Conservation (phyloP, 1,140 invertebrate genomes). For the Periplaneta americana region DNA sequence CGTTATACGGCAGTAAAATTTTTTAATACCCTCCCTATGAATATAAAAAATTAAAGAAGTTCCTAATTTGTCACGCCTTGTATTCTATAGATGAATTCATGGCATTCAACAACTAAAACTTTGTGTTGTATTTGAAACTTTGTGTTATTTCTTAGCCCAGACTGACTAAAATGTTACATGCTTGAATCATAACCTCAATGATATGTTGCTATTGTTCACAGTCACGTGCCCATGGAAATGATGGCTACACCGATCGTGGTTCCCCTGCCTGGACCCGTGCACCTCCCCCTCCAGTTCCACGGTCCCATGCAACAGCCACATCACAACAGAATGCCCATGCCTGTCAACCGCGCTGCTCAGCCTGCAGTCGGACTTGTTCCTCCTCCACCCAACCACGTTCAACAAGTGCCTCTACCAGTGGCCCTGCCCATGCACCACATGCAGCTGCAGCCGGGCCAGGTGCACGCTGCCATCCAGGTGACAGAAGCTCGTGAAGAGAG, state of each 20-base stretch:
- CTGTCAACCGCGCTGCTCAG: slow-evolving; percentile 3
- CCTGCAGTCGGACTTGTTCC: neutral
- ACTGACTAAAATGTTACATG: no score
- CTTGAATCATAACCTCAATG: neutral
- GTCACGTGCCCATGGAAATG: slow-evolving; percentile 51
- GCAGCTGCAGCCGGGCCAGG: slow-evolving; percentile 2
- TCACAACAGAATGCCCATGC: slow-evolving; percentile 32
- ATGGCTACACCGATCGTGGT: slow-evolving; percentile 41
- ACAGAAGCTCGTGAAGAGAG: slow-evolving; percentile 65
- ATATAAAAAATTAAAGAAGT: no score
- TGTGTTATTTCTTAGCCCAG: no score
- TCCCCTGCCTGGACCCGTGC: slow-evolving; percentile 36
- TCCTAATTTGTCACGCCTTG: no score
- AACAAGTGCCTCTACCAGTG: neutral
- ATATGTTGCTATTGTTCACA: slow-evolving; percentile 28
- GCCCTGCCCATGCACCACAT: neutral
- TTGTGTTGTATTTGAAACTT: no score
- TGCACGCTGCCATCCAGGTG: slow-evolving; percentile 36
- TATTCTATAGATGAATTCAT: no score
- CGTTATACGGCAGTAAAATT: no score
- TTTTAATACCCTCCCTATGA: no score
- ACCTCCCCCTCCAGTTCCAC: slow-evolving; percentile 37
- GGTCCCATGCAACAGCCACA: slow-evolving; percentile 33
- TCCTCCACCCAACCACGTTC: neutral
- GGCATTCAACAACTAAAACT: no score